Evolutionary conservation across 1,140 invertebrate genomes (phyloP), one percentile per base, ranked within the genome.

Genomic region (Copidosoma floridanum): DNA sequence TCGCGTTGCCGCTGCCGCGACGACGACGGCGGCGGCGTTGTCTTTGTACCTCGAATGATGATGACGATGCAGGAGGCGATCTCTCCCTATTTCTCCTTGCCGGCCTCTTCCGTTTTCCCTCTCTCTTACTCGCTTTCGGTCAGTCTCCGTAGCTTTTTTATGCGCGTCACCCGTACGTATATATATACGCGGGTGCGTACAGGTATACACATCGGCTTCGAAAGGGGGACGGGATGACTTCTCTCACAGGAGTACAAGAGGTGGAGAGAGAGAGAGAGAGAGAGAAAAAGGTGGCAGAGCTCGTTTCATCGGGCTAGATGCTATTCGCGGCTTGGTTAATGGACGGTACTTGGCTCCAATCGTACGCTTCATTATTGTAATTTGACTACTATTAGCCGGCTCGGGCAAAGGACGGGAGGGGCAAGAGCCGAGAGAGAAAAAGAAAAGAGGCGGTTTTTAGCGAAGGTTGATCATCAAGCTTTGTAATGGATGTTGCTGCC

Each of bases 41-140:
- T 76, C 74, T 79, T 80, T 79, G 76, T 77, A 72, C 65, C 44
- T 59, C 57, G 60, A 60, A 69, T 66, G 70, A 76, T 69, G 76
- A 80, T 80, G 77, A 80, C 78, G 76, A 65, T 75, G 78, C 77
- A 77, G 40, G 50, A 27, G 37, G 35, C 35, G 21, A 26, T 27
- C 5, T 40, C 26, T 57, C 55, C 6, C 20, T 38, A 23, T 43
- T 16, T 32, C 29, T 32, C 29, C 16, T n/a, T 60, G 52, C 27
- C 53, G 65, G 47, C 51, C 44, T 56, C 51, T 32, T 21, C 38
- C n/a, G 35, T 18, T 29, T 3, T 46, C 47, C 55, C n/a, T 29
- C 23, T 46, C 43, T 46, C 18, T 46, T 5, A 21, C 18, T 46
- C 43, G 3, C 43, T 41, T 4, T 46, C 43, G 43, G 11, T 46